These are phyloP conservation scores for Tetranychus cinnabarinus DNA, from an alignment of 1,140 invertebrate species.

Conservation along the genomic window DNA sequence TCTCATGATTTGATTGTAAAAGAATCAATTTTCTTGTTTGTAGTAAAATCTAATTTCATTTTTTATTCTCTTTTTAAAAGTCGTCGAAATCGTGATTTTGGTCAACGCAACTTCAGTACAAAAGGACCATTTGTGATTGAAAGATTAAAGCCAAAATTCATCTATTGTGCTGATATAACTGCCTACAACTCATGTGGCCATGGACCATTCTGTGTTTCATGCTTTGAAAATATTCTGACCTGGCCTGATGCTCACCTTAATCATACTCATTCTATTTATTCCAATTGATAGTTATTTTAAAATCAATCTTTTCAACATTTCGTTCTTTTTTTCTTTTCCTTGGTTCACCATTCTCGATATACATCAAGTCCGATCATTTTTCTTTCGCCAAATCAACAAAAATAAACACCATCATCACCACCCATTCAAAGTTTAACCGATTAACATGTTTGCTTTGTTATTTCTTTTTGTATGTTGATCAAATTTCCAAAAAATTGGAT, in stretches of 20 bases:
- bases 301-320: too few relatives aligned
- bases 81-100: background rate
- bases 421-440: too few relatives aligned
- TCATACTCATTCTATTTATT: too few relatives aligned
- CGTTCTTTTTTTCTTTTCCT: too few relatives aligned
- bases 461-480: too few relatives aligned
- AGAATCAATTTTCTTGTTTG: background rate
- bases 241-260: background rate
- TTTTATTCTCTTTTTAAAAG: background rate
- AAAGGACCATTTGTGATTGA: background rate
- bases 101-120: background rate
- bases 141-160: background rate
- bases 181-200: background rate
- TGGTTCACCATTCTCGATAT: too few relatives aligned
- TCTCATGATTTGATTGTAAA: background rate
- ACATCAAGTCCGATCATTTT: too few relatives aligned
- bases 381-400: too few relatives aligned
- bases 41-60: background rate
- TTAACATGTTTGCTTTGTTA: too few relatives aligned
- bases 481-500: too few relatives aligned
- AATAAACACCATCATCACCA: too few relatives aligned
- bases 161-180: constrained; percentile 2
- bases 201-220: constrained; percentile 1
- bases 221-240: constrained; percentile 1
- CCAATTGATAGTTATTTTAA: too few relatives aligned